phyloP scores from a whole-genome alignment of 2,113 vertebrate species.

The Zapus hudsonius region DNA sequence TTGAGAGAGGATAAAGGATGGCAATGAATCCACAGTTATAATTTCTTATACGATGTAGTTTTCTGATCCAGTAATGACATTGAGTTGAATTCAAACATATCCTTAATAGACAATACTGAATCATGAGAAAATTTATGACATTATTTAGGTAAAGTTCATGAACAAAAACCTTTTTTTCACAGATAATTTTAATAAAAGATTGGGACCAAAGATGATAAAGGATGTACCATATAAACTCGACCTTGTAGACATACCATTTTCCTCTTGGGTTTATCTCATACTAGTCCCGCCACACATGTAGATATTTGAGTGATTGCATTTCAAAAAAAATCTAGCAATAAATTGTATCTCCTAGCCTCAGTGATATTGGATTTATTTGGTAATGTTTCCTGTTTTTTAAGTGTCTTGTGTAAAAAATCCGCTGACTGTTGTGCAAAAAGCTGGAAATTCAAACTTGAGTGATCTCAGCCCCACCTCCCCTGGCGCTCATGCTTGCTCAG shows the following conservation, averaged over 20 bases:
- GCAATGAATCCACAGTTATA: neutral
- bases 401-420: conserved; percentile 35
- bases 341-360: conserved; percentile 52
- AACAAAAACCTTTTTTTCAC: neutral
- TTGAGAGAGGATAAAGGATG: neutral
- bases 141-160: conserved; percentile 17
- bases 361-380: conserved; percentile 51
- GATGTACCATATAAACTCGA: neutral
- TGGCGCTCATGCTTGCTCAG: too few species aligned
- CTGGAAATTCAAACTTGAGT: conserved; percentile 15
- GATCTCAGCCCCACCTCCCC: too few species aligned
- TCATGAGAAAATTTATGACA: neutral
- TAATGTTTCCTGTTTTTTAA: conserved; percentile 38
- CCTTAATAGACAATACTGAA: neutral
- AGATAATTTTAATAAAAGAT: conserved; percentile 5
- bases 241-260: neutral
- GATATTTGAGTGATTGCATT: conserved; percentile 36
- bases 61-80: neutral
- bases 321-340: conserved; percentile 42
- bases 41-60: neutral
- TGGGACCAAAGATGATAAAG: neutral
- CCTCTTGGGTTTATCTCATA: neutral
- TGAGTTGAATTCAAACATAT: conserved; percentile 51
- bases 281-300: neutral
- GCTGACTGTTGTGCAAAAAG: conserved; percentile 44